These are phyloP conservation scores for Melanotaenia duboulayi DNA, from an alignment of 2,113 vertebrate genomes.

Conservation along the genomic window DNA sequence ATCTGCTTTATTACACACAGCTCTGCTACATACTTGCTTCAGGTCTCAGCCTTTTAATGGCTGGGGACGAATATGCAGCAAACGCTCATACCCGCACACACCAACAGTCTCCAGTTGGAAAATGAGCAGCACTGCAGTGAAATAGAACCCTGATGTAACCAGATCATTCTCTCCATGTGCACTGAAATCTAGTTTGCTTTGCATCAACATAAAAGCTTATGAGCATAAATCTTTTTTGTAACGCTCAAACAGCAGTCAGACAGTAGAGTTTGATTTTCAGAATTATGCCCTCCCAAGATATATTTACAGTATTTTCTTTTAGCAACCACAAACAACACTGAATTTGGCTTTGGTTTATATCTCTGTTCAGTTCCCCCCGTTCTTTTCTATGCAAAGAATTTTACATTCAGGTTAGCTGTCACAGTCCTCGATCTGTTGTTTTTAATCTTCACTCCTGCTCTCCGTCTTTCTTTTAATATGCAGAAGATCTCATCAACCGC, in stretches of 20 bases:
- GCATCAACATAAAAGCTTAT: constrained; percentile 12
- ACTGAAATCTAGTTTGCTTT: constrained; percentile 41
- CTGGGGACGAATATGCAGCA: constrained; percentile 33
- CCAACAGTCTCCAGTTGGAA: constrained; percentile 20
- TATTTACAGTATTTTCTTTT: not conserved
- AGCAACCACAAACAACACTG: not conserved
- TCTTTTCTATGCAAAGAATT: constrained; percentile 13
- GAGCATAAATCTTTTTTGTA: constrained; percentile 29
- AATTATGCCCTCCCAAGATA: not conserved
- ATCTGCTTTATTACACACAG: constrained; percentile 51
- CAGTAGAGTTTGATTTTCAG: constrained; percentile 1
- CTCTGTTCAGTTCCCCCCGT: not conserved
- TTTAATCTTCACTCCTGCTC: constrained; percentile 40
- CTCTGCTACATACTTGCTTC: constrained; percentile 35
- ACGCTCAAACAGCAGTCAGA: not conserved
- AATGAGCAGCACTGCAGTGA: constrained; percentile 46
- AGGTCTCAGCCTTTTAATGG: constrained; percentile 52
- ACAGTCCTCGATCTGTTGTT: constrained; percentile 16
- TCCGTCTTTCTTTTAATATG: constrained; percentile 42
- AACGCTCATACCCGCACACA: not conserved
- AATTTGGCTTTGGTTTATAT: not conserved
- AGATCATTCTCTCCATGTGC: constrained; percentile 31
- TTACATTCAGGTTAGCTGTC: constrained; percentile 40
- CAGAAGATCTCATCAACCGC: constrained; percentile 56
- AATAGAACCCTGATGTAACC: constrained; percentile 58